Conservation (phyloP, 2,888 invertebrate species). For the Macrophya annulata region DNA sequence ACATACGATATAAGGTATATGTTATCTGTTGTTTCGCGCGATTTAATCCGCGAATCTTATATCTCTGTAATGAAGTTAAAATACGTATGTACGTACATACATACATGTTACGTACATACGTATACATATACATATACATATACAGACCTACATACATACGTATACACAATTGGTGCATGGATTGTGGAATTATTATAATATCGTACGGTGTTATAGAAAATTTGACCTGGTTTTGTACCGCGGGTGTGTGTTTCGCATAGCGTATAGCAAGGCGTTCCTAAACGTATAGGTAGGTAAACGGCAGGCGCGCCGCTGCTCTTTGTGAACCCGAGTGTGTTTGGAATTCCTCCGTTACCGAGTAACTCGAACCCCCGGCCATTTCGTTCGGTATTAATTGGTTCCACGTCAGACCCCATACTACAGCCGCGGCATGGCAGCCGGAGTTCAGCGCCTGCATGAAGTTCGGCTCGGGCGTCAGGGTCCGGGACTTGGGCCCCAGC, state of each 20-base stretch:
- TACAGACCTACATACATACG: not conserved
- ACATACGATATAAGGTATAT: not conserved
- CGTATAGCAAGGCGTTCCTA: slow-evolving; percentile 25
- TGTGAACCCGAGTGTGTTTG: slow-evolving; percentile 53
- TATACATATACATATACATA: not conserved
- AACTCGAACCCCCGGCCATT: slow-evolving; percentile 60
- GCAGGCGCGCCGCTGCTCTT: slow-evolving; percentile 38
- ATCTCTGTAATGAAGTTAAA: not conserved
- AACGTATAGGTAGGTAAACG: slow-evolving; percentile 40
- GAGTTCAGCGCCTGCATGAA: slow-evolving; percentile 44
- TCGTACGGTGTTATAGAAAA: slow-evolving; percentile 24
- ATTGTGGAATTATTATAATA: not conserved
- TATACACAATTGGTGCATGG: not conserved
- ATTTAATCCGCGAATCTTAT: slow-evolving; percentile 11
- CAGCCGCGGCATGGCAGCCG: slow-evolving; percentile 55
- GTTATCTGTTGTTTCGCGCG: not conserved
- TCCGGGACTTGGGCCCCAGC: slow-evolving; percentile 21
- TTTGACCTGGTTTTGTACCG: slow-evolving; percentile 25
- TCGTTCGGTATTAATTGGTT: slow-evolving; percentile 75
- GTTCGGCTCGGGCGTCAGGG: slow-evolving; percentile 7
- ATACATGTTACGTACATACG: too few relatives aligned
- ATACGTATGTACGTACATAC: not conserved
- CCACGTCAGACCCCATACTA: slow-evolving; percentile 68
- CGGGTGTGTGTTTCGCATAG: slow-evolving; percentile 29
- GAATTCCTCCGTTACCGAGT: slow-evolving; percentile 52